Conservation (phyloP, 1,140 invertebrate genomes). For the Maconellicoccus hirsutus region DNA sequence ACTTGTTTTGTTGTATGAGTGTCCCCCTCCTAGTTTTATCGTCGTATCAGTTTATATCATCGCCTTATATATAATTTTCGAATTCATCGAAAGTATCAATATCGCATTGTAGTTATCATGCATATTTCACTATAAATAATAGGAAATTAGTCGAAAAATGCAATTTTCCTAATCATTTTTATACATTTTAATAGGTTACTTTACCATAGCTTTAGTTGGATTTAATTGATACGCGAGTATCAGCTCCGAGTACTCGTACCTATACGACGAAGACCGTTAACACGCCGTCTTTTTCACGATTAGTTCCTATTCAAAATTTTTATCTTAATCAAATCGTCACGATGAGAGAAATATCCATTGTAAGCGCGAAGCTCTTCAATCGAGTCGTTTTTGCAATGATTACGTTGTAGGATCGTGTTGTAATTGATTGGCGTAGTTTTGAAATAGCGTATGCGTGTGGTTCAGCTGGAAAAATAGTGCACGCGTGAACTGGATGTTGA, state of each 20-base stretch:
- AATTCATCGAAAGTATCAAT: too few species aligned
- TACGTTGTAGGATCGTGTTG: background rate
- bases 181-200: background rate
- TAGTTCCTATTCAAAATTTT: slow-evolving; percentile 1
- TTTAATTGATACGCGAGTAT: background rate
- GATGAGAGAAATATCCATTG: background rate
- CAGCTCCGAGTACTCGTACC: too few species aligned
- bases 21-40: background rate
- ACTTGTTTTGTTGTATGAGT: background rate
- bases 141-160: too few species aligned
- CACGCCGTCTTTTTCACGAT: background rate
- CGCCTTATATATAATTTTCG: too few species aligned
- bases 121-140: too few species aligned
- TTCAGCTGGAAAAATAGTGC: background rate
- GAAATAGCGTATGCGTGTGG: background rate
- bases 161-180: too few species aligned
- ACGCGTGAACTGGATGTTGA: too few species aligned
- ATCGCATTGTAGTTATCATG: too few species aligned
- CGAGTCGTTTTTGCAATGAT: background rate
- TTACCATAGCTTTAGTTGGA: too few species aligned
- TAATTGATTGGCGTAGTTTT: background rate
- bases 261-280: background rate
- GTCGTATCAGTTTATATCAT: background rate
- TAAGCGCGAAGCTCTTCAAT: background rate
- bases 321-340: background rate